Evolutionary conservation across 1,140 invertebrate genomes (phyloP).

Genomic region (Vanessa tameamea): DNA sequence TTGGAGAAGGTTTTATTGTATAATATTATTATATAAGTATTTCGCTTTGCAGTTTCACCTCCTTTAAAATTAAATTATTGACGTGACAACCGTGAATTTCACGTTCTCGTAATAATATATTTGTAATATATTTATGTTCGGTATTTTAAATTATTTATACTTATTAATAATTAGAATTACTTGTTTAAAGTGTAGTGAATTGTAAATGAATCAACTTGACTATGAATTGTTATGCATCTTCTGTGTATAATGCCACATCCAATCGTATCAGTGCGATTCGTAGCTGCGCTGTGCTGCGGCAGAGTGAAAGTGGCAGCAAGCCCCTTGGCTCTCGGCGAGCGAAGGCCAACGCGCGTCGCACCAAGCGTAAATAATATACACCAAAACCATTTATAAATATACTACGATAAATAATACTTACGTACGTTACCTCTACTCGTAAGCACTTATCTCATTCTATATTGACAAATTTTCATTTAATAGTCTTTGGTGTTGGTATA

Average conservation of each 20-base stretch:
- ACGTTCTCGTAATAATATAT: too few species aligned
- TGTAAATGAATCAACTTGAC: too few species aligned
- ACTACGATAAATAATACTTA: conserved; percentile 10
- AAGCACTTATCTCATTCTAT: neutral
- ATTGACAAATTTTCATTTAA: neutral
- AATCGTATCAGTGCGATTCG: conserved; percentile 45
- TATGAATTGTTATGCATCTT: too few species aligned
- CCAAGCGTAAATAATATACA: conserved; percentile 62
- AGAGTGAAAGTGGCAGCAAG: conserved; percentile 76
- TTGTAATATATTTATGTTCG: too few species aligned
- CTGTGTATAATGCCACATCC: conserved; percentile 50
- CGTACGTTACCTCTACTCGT: neutral
- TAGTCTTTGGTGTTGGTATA: neutral
- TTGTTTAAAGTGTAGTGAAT: too few species aligned
- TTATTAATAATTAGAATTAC: too few species aligned
- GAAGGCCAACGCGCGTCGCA: conserved; percentile 62
- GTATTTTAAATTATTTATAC: too few species aligned
- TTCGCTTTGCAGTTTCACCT: too few species aligned
- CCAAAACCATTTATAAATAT: conserved; percentile 26
- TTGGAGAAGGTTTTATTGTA: too few species aligned
- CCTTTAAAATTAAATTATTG: too few species aligned
- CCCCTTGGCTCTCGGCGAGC: conserved; percentile 57
- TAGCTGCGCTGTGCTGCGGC: conserved; percentile 49
- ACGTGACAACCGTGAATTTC: too few species aligned
- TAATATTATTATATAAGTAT: too few species aligned